phyloP scores from a whole-genome alignment of 92 coral and sea anemone genomes.

The Parazoanthus darwini region DNA sequence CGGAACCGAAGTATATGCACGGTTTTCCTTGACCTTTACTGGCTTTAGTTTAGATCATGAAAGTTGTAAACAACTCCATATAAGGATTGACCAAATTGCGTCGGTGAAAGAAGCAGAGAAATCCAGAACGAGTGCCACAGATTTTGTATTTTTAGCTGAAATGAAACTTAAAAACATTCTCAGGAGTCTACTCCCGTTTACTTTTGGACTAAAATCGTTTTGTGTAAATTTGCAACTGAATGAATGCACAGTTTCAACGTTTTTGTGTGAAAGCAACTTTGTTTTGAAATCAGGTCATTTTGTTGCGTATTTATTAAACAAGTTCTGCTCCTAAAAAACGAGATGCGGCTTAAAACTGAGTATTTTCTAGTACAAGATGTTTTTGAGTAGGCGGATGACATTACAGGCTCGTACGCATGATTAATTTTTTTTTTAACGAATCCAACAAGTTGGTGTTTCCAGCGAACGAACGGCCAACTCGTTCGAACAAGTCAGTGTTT shows the following conservation, averaged over 20 bases:
- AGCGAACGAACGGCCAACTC: too few species aligned
- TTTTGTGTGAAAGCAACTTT: conserved; percentile 13
- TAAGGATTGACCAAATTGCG: too few species aligned
- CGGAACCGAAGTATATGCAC: conserved; percentile 6
- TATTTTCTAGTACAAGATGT: too few species aligned
- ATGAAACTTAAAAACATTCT: too few species aligned
- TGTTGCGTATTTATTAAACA: conserved; percentile 8
- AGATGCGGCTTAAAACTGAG: conserved; percentile 29
- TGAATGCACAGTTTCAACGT: conserved; percentile 26
- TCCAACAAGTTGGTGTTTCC: too few species aligned
- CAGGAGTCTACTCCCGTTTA: conserved; percentile 21
- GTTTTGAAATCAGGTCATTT: conserved; percentile 14
- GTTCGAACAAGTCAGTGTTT: too few species aligned
- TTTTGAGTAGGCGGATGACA: not conserved
- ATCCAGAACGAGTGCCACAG: conserved; percentile 5
- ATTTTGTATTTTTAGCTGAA: not conserved
- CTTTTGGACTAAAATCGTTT: conserved; percentile 18
- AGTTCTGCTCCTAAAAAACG: conserved; percentile 24
- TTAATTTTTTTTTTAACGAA: too few species aligned
- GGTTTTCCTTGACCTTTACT: conserved; percentile 5
- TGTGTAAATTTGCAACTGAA: conserved; percentile 18
- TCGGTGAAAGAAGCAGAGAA: conserved; percentile 6
- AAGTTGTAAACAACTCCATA: too few species aligned
- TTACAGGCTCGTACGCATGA: too few species aligned
- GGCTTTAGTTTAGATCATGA: not conserved